Conservation (phyloP, 37 sponge, comb jelly and placozoan species). For the Chondrilla cf. caribensis region DNA sequence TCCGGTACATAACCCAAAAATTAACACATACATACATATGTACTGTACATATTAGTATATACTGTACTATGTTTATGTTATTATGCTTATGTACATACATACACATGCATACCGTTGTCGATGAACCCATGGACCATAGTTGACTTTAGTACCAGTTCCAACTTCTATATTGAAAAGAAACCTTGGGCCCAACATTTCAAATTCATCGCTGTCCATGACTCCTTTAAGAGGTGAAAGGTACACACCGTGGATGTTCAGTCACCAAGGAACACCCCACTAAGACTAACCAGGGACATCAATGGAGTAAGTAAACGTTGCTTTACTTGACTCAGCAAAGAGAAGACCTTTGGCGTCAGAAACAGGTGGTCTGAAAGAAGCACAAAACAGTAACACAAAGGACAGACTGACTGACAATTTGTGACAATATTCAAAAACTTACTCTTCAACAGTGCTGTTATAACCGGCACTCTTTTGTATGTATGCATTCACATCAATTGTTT, state of each 20-base stretch:
- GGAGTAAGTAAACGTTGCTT: not conserved
- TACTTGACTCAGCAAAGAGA: conserved; percentile 5
- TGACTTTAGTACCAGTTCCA: conserved; percentile 39
- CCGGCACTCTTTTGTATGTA: conserved; percentile 13
- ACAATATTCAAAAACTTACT: not conserved
- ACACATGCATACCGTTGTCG: conserved; percentile 33
- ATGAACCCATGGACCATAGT: conserved; percentile 69
- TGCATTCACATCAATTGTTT: not conserved
- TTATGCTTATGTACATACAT: too few species aligned
- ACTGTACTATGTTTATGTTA: too few species aligned
- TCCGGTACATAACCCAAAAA: too few species aligned
- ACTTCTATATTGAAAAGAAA: conserved; percentile 47
- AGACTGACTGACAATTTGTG: too few species aligned
- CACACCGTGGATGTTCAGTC: too few species aligned
- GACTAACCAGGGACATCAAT: conserved; percentile 14
- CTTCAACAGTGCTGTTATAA: not conserved
- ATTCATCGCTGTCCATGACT: not conserved
- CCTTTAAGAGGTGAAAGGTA: not conserved
- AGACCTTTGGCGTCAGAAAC: not conserved
- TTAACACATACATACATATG: too few species aligned
- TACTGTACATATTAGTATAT: too few species aligned
- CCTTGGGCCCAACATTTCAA: conserved; percentile 36
- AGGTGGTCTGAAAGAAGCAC: not conserved
- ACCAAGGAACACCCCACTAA: too few species aligned
- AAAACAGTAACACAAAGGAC: not conserved